These are phyloP conservation scores for Bufotes viridis DNA, from an alignment of 2,797 vertebrate species.

Conservation along the genomic window DNA sequence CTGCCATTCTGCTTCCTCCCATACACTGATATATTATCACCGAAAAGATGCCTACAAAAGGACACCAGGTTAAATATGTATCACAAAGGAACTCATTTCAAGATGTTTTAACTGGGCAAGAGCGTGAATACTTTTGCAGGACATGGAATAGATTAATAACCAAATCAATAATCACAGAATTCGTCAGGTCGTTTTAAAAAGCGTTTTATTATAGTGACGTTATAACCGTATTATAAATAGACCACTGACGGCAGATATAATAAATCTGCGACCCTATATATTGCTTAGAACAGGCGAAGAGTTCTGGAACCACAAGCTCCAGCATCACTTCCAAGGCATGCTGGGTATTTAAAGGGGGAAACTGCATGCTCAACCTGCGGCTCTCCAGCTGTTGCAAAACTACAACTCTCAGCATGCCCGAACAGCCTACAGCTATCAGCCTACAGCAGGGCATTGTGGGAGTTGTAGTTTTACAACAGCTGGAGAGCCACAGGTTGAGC, in stretches of 20 bases:
- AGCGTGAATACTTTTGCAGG: background rate
- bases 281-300: background rate
- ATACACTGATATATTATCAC: too few species aligned
- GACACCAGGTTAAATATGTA: too few species aligned
- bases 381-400: too few species aligned
- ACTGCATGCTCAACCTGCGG: too few species aligned
- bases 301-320: background rate
- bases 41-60: too few species aligned
- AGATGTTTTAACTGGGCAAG: background rate
- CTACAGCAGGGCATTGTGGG: too few species aligned
- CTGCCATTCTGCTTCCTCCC: too few species aligned
- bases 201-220: conserved; percentile 11
- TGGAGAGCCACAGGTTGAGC: too few species aligned
- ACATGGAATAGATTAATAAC: background rate
- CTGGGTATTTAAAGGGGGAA: background rate
- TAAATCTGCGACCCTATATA: background rate
- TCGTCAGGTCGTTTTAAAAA: background rate
- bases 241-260: background rate
- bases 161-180: background rate
- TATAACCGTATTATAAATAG: conserved; percentile 18
- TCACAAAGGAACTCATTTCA: background rate
- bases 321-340: background rate
- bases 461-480: too few species aligned
- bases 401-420: too few species aligned
- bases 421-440: too few species aligned